Base-by-base conservation (phyloP, 2,797 vertebrate species). In the Argya squamiceps region DNA sequence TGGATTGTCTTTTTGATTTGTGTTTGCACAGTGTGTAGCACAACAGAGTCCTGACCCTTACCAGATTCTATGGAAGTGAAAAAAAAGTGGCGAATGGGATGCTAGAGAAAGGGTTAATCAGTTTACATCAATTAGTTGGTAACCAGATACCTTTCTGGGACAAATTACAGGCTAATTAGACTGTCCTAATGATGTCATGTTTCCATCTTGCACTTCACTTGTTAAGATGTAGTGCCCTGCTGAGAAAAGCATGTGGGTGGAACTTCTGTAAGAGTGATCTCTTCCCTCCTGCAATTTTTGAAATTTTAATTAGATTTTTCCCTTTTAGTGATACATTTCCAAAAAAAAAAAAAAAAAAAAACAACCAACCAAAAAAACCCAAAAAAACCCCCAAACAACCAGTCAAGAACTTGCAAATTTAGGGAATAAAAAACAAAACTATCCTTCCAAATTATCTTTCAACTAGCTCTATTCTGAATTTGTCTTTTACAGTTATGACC, bases 41-140 rank as follows among this genome's bases (percentile, higher is more conserved):
- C 88, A 96, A 96, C 93, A 95, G 67, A 94, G 92, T 29, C 95
- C 78, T 96, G 90, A 96, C 94, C 94, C 74, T 88, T 87, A 47
- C 83, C 53, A 67, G 69, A 82, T 73, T 93, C 95, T 93, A 84
- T 76, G 88, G 84, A 82, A 92, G 22, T 20, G 76, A 49, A 92
- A 95, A 87, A 93, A 86, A 88, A 92, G 87, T 63, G 82, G 69
- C 52, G 0, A 95, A 94, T 88, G 47, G 77, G 59, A 96, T 84
- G 89, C 53, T 95, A 88, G 73, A 89, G 88, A 96, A 96, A 95
- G 95, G 87, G 91, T 96, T 96, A 96, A 95, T 93, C 92, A 90
- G 93, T 96, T 97, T 96, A 96, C 92, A 94, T 91, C 96, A 97
- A 95, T 94, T 96, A 94, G 92, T 67, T 86, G 69, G 88, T 91